Evolutionary conservation across 1,140 invertebrate genomes (phyloP).

Genomic region (Drosophila cardini): DNA sequence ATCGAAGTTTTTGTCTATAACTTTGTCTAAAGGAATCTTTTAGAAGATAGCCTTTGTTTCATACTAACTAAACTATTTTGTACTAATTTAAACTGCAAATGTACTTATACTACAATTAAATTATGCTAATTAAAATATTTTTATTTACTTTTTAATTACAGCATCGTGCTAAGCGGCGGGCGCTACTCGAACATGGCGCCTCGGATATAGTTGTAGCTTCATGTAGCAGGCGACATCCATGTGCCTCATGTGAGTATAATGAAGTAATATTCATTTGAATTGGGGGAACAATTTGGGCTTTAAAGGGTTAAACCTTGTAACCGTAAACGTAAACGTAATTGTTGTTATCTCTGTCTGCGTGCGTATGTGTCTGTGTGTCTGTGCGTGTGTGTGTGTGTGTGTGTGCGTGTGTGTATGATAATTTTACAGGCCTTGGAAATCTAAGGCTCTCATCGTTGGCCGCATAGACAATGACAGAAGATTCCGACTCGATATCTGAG

Average conservation of each 20-base stretch:
- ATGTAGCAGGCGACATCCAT: constrained; percentile 85
- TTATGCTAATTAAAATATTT: neutral
- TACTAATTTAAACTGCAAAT: no score
- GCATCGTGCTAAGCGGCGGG: constrained; percentile 84
- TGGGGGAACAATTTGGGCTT: neutral
- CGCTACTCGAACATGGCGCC: constrained; percentile 84
- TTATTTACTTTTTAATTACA: constrained; percentile 52
- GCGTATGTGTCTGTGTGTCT: constrained; percentile 9
- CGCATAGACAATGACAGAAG: constrained; percentile 92
- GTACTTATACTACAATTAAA: neutral
- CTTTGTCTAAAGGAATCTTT: no score
- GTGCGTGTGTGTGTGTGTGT: constrained; percentile 5
- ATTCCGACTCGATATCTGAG: constrained; percentile 95
- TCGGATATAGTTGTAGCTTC: constrained; percentile 85
- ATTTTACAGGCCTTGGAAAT: constrained; percentile 84
- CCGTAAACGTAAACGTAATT: constrained; percentile 23
- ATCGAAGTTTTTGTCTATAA: no score
- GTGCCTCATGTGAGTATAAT: constrained; percentile 84
- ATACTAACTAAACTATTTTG: no score
- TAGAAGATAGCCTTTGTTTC: no score
- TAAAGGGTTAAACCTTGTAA: neutral
- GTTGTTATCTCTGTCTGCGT: constrained; percentile 8
- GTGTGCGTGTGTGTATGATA: constrained; percentile 1
- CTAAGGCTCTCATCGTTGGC: constrained; percentile 85
- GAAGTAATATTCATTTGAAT: neutral